Evolutionary conservation across 1,140 invertebrate genomes (phyloP).

Genomic region (Macrobrachium nipponense): DNA sequence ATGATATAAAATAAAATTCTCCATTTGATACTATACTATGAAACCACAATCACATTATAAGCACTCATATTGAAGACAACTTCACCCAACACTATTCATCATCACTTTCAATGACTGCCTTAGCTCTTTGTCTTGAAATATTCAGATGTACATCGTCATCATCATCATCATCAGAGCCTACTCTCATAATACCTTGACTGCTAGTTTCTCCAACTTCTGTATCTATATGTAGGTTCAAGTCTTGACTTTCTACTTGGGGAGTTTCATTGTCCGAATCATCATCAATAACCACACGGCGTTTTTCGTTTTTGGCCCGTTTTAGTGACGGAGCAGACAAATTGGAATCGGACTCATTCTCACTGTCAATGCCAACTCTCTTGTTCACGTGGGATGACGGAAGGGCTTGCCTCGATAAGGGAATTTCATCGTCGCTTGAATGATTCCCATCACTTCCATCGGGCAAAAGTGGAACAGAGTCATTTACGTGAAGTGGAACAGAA

Average conservation of each 20-base stretch:
- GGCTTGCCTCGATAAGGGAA: slow-evolving; percentile 1
- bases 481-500: neutral
- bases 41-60: neutral
- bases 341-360: slow-evolving; percentile 25
- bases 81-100: slow-evolving; percentile 20
- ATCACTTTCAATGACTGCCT: slow-evolving; percentile 48
- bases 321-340: too few species aligned
- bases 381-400: slow-evolving; percentile 1
- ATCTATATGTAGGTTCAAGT: slow-evolving; percentile 25
- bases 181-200: slow-evolving; percentile 13
- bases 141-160: slow-evolving; percentile 5
- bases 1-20: too few species aligned
- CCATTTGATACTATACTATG: neutral
- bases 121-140: slow-evolving; percentile 29
- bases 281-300: slow-evolving; percentile 13
- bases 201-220: slow-evolving; percentile 12
- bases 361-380: slow-evolving; percentile 20
- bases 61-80: too few species aligned
- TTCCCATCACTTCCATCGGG: neutral
- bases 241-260: slow-evolving; percentile 12
- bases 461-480: slow-evolving; percentile 2
- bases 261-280: slow-evolving; percentile 29
- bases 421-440: slow-evolving; percentile 42
- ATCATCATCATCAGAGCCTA: slow-evolving; percentile 42
- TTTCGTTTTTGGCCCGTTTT: slow-evolving; percentile 34